Base-by-base conservation (phyloP, 2,888 invertebrate species). In the Anagyrus pseudococci region DNA sequence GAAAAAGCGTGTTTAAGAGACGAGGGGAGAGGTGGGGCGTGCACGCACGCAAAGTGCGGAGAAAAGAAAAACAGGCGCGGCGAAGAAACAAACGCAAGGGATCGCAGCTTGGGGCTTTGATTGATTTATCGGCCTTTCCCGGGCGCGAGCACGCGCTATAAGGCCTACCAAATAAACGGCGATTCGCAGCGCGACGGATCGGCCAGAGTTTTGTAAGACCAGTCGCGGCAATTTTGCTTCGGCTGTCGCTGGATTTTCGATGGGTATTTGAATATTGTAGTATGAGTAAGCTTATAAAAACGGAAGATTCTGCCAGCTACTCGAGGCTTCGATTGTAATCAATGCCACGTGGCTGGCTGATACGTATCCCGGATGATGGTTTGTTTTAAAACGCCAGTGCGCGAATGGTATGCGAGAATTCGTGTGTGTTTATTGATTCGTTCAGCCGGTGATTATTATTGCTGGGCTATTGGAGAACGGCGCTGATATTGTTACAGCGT, bases 361-460 rank as follows among this genome's bases (percentile, higher is more conserved):
- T n/a, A n/a, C n/a, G n/a, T n/a, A n/a, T n/a, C 29, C 6, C 29
- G 29, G 13, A 19, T 17, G 40, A 26, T n/a, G 15, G 57, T 62
- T 62, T 57, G 57, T 52, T 55, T 62, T 43, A 22, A 57, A 56
- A 44, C 44, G n/a, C 19, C 26, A 4, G 4, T 4, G 56, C 22
- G 50, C 29, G 15, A 13, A 4, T n/a, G 48, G 23, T 15, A 33
- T 13, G 59, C 48, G 33, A 37, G 33, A 48, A 44, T 49, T 52
- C 20, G 22, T 1, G 2, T 13, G 33, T 10, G 58, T 63, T 58
- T 63, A 63, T 58, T 58, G 63, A 63, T 58, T 63, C 49, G 58
- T 53, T 58, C 58, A 53, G 58, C 26, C n/a, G n/a, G 54, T 52
- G 63, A 63, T 63, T 58, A n/a, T 54, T 63, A 58, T 63, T 57